Percentiles rank a stretch among this genome's conserved stretches.
These are phyloP conservation scores for Holocentrus rufus DNA, from an alignment of 2,797 vertebrate species.

Conservation along the genomic window DNA sequence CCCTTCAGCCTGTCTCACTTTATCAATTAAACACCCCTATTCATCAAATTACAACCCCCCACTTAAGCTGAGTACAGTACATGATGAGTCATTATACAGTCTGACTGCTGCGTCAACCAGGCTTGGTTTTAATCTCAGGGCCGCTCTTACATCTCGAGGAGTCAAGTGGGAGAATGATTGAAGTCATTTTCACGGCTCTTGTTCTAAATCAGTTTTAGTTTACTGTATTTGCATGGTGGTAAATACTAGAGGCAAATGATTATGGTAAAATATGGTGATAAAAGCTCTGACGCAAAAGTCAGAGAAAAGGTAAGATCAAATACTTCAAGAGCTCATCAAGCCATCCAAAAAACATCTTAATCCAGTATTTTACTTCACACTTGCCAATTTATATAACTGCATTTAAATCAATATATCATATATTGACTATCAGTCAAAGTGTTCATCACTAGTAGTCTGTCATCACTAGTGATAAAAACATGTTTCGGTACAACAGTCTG, in stretches of 20 bases:
- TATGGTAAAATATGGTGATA: conserved; percentile 17
- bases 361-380: too few relatives aligned
- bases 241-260: conserved; percentile 4
- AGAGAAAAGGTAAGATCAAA: conserved; percentile 19
- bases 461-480: too few relatives aligned
- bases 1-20: conserved; percentile 27
- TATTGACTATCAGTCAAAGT: too few relatives aligned
- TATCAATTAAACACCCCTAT: conserved; percentile 59
- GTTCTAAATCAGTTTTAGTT: conserved; percentile 7
- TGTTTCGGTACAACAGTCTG: too few relatives aligned
- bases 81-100: background rate
- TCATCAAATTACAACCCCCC: conserved; percentile 52
- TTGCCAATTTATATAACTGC: too few relatives aligned
- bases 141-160: background rate
- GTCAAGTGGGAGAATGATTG: conserved; percentile 5
- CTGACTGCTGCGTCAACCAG: conserved; percentile 20
- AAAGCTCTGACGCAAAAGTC: conserved; percentile 18
- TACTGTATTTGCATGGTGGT: conserved; percentile 1
- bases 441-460: background rate
- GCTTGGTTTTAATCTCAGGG: background rate
- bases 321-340: conserved; percentile 15
- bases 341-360: conserved; percentile 38
- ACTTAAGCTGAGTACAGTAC: conserved; percentile 22
- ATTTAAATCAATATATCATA: background rate
- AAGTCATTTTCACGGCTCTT: background rate